Conservation (phyloP, 1,140 invertebrate genomes). For the Caenorhabditis brenneri region DNA sequence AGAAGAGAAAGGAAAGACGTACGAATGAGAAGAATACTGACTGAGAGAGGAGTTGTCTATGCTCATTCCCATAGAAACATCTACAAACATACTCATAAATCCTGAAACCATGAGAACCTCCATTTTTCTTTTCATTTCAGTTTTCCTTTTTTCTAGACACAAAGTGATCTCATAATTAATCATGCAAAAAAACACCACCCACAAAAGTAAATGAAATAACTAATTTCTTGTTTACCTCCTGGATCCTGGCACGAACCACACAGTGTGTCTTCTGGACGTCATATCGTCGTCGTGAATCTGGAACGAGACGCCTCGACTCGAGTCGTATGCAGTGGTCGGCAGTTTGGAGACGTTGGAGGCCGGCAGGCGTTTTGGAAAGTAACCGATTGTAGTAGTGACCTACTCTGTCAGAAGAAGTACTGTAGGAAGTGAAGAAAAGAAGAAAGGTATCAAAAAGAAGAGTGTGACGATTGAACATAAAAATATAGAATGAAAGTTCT, state of each 20-base stretch:
- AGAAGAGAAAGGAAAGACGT: neutral
- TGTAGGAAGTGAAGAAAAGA: neutral
- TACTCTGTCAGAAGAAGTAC: neutral
- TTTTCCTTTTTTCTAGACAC: neutral
- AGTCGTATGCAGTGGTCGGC: slow-evolving; percentile 34
- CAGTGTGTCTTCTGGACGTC: slow-evolving; percentile 37
- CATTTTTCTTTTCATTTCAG: neutral
- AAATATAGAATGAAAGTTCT: neutral
- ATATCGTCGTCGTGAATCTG: slow-evolving; percentile 37
- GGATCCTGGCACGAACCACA: slow-evolving; percentile 34
- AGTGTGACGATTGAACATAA: neutral
- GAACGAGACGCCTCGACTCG: slow-evolving; percentile 20
- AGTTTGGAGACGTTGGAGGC: slow-evolving; percentile 13
- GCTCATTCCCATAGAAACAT: slow-evolving; percentile 1
- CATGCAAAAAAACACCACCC: neutral
- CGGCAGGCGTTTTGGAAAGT: neutral
- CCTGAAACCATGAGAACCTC: neutral
- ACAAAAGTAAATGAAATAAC: neutral
- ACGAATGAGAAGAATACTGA: neutral
- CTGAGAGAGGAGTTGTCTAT: neutral
- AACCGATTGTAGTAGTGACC: neutral
- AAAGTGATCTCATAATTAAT: neutral
- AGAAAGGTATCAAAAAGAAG: neutral
- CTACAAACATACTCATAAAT: neutral
- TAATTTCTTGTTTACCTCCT: neutral